Base-by-base conservation (phyloP, 2,888 invertebrate genomes). In the Tanaodytes sp. region DNA sequence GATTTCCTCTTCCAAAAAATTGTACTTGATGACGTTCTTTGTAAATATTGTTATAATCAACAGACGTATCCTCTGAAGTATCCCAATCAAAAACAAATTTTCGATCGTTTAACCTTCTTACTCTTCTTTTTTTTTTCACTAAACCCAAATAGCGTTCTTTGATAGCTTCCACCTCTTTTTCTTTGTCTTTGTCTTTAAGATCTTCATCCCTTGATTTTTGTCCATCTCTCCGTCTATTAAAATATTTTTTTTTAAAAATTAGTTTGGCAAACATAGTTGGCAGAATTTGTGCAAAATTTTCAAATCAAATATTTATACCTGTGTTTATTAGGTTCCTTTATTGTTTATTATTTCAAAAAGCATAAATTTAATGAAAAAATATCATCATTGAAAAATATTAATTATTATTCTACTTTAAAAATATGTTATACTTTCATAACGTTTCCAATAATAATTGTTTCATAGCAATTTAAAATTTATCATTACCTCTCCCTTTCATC, bases 71-170 rank as follows among this genome's bases (percentile, higher is more conserved):
- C 86, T 99, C 99, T 0, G 95, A 93, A 0, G 97, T 97, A 87
- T 99, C 99, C 99, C 99, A 99, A 86, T 99, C 99, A 85, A 99
- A 99, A 0, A 99, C 98, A 88, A 99, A 99, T 86, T 99, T 99
- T 12, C 98, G 89, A 83, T 99, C 99, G 86, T 99, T 99, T 37
- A 99, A 87, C 69, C 98, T 88, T 14, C 99, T 88, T 0, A 97
- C 95, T 62, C 98, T 88, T 11, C 97, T 90, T 81, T 96, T 96
- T 82, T 97, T 96, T 82, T 97, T 98, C 0, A 95, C 88, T 42
- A 96, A 90, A 0, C 98, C 98, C 49, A 98, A 87, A 84, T 98
- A 98, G 3, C 98, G 89, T 81, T 98, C 98, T 79, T 96, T 94
- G 62, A 98, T 98, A 0, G 98, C 98, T 85, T 96, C 96, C 40